phyloP scores from a whole-genome alignment of 2,888 invertebrate species.

The Linnaemya vulpina region DNA sequence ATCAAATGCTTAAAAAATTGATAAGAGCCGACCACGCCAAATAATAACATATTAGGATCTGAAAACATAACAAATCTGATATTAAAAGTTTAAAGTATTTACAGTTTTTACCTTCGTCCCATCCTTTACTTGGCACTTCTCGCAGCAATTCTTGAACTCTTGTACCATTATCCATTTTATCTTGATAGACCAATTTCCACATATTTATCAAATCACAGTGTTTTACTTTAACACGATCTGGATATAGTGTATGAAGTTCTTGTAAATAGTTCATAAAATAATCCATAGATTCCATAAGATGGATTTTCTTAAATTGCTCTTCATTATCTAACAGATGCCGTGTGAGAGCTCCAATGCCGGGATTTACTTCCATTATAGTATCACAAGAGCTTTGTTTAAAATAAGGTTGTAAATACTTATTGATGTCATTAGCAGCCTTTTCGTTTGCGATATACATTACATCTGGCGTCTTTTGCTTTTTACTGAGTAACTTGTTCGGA shows the following conservation, averaged over 20 bases:
- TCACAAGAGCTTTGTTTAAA: slow-evolving; percentile 73
- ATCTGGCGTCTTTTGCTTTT: slow-evolving; percentile 77
- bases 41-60: slow-evolving; percentile 86
- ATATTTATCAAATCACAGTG: slow-evolving; percentile 85
- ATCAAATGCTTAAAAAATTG: slow-evolving; percentile 87
- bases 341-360: slow-evolving; percentile 87
- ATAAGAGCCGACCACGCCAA: slow-evolving; percentile 83
- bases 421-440: slow-evolving; percentile 76
- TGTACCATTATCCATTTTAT: slow-evolving; percentile 85
- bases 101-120: slow-evolving; percentile 83
- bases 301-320: slow-evolving; percentile 83
- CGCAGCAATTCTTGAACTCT: slow-evolving; percentile 84
- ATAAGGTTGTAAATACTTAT: slow-evolving; percentile 75
- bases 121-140: slow-evolving; percentile 83
- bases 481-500: slow-evolving; percentile 78
- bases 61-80: slow-evolving; percentile 76
- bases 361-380: slow-evolving; percentile 86
- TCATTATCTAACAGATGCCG: slow-evolving; percentile 84
- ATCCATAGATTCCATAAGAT: slow-evolving; percentile 85
- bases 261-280: slow-evolving; percentile 84
- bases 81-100: background rate
- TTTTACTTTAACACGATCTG: slow-evolving; percentile 77
- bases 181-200: slow-evolving; percentile 85
- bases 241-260: slow-evolving; percentile 76
- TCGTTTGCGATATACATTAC: slow-evolving; percentile 78